A percentile compares a stretch with the other conserved stretches of the same genome.
Conservation (phyloP, 2,113 vertebrate species). For the Bolborhynchus lineola region DNA sequence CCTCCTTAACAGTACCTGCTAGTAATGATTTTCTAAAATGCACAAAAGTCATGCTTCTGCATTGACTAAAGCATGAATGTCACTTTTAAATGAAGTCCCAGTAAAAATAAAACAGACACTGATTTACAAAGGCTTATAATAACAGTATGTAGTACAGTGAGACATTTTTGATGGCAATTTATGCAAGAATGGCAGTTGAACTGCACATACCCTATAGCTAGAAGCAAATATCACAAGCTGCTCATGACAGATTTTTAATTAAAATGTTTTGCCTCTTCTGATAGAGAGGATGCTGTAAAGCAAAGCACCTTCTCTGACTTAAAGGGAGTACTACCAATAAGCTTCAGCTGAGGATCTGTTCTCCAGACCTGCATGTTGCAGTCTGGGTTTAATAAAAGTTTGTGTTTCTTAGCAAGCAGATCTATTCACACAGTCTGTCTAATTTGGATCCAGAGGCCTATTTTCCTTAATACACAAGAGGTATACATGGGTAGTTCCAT, state of each 20-base stretch:
- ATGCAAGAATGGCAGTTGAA: background rate
- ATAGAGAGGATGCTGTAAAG: background rate
- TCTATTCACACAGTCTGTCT: background rate
- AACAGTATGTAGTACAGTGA: background rate
- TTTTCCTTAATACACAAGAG: background rate
- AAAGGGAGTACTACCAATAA: background rate
- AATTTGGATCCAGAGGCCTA: background rate
- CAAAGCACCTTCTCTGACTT: background rate
- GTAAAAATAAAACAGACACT: background rate
- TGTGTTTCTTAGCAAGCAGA: background rate
- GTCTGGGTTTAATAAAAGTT: background rate
- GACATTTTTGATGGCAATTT: background rate
- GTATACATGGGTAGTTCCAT: background rate
- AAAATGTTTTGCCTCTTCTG: slow-evolving; percentile 12
- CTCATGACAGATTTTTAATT: slow-evolving; percentile 56
- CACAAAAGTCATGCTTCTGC: background rate
- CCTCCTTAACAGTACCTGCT: background rate
- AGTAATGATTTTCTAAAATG: background rate
- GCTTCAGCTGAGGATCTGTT: background rate
- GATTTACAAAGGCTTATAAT: background rate
- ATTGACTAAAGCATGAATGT: background rate
- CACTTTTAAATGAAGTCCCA: background rate
- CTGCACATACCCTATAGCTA: background rate
- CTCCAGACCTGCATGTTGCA: background rate
- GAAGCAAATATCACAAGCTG: slow-evolving; percentile 52